Base-by-base conservation (phyloP, 2,113 vertebrate species). In the Myrmophylax atrothorax region DNA sequence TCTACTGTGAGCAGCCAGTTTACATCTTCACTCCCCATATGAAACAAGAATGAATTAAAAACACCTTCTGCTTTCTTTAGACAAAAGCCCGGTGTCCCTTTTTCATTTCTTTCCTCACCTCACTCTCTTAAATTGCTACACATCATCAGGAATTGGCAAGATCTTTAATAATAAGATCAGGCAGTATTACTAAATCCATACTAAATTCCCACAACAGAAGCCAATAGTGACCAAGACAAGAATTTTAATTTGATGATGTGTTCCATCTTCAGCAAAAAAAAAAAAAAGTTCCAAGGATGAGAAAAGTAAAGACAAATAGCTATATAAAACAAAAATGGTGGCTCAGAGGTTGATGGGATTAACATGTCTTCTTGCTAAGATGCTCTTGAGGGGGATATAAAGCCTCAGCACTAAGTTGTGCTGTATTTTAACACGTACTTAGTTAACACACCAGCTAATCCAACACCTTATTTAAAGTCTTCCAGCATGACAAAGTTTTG, bases 111-210 rank as follows among this genome's bases (percentile, higher is more conserved):
- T 81, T 89, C 79, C 77, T 87, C 29, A 74, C 56, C 53, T 67
- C 73, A 33, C 19, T 93, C 58, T 92, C 88, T 89, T 81, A 73
- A 89, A 92, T 89, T 94, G 84, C 89, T 96, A 87, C 95, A 96
- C 81, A 96, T 90, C 87, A 87, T 60, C 35, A 82, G 29, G 33
- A 96, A 93, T 64, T 95, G 91, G 85, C 85, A 97, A 93, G 93
- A 84, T 59, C 44, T 89, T 96, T 90, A 88, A 87, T 44, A 95
- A 52, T 50, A 92, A 66, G 81, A 77, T 58, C 80, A 92, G 80
- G 70, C 63, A 85, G 40, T 31, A 87, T 95, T 94, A 91, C 80
- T 83, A 85, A 82, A 84, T 63, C 86, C 68, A 28, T 80, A 46
- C 38, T 94, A 68, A 75, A 91, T 88, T 96, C 95, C 84, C 93